Evolutionary conservation across 2,888 invertebrate genomes (phyloP), one percentile per base, ranked within the genome.

Genomic region (Melikaiella ostensackeni): DNA sequence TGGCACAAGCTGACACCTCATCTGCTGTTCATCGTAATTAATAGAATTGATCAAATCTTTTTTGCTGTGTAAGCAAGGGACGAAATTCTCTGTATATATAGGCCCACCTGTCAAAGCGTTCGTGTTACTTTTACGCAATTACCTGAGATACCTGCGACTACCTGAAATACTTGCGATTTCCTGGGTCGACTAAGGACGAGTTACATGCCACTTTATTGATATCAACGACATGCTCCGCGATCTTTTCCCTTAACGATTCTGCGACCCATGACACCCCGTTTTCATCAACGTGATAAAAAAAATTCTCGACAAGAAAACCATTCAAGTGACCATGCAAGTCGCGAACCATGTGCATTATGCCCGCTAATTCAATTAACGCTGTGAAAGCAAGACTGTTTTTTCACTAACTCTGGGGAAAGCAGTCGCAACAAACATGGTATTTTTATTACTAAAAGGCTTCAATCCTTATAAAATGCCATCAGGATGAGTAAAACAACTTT

Each of bases 361-460:
- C 50, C 30, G 30, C 50, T 70, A 70, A 70, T 70, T 70, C n/a
- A 70, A 70, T 70, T 70, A 70, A 70, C 46, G 50, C 70, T 30
- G 70, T 70, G 50, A 70, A 70, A 70, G 70, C 50, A 70, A 50
- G 50, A 50, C 9, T 50, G 42, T 70, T 50, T 70, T 70, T 50
- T 50, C 70, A 70, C 50, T 66, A 70, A 24, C 24, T 1, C 57
- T 24, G 27, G 70, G 50, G 70, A 70, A 70, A 70, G 70, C 70
- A 50, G 70, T 70, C 50, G 30, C 11, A 30, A n/a, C 70, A 30
- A 70, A 50, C 30, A 30, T 30, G 27, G 27, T 30, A 46, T 70
- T 70, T 70, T 46, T 70, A 70, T 50, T 50, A 6, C 70, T n/a
- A 46, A 66, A 66, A 66, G 7, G 42, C 38, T 66, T 21, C 42